Percentiles rank a stretch among this genome's conserved stretches.
Evolutionary conservation across 2,888 invertebrate species (phyloP).

Genomic region (Ichneumon xanthorius): DNA sequence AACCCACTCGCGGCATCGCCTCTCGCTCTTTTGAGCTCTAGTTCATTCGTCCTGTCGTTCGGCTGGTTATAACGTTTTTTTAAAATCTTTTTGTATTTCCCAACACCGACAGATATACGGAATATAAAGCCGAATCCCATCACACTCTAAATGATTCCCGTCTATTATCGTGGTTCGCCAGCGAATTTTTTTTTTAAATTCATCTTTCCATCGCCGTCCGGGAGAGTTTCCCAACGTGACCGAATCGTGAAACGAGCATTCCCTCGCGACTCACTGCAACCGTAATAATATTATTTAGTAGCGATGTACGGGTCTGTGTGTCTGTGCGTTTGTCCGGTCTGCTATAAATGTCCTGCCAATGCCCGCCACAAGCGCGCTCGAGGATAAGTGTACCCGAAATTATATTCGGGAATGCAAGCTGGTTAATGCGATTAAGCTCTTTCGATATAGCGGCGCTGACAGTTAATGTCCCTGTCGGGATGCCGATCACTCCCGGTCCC

Average conservation of each 20-base stretch:
- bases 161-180: constrained; percentile 15
- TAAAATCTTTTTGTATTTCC: constrained; percentile 1
- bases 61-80: constrained; percentile 4
- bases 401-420: neutral
- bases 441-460: constrained; percentile 25
- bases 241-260: constrained; percentile 8
- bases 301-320: neutral
- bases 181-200: neutral
- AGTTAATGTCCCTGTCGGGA: constrained; percentile 12
- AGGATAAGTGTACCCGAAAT: neutral
- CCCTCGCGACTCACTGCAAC: neutral
- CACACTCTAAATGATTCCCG: constrained; percentile 47
- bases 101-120: constrained; percentile 15
- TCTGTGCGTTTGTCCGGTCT: neutral
- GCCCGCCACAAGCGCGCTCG: neutral
- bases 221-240: neutral
- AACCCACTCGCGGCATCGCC: constrained; percentile 2
- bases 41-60: constrained; percentile 14
- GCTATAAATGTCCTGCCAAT: constrained; percentile 16
- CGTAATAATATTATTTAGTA: neutral
- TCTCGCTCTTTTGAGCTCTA: constrained; percentile 13
- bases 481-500: constrained; percentile 2
- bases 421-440: constrained; percentile 32
- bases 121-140: constrained; percentile 45
- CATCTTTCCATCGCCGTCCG: neutral